phyloP scores from a whole-genome alignment of 2,797 vertebrate genomes.

The Micromesistius poutassou region DNA sequence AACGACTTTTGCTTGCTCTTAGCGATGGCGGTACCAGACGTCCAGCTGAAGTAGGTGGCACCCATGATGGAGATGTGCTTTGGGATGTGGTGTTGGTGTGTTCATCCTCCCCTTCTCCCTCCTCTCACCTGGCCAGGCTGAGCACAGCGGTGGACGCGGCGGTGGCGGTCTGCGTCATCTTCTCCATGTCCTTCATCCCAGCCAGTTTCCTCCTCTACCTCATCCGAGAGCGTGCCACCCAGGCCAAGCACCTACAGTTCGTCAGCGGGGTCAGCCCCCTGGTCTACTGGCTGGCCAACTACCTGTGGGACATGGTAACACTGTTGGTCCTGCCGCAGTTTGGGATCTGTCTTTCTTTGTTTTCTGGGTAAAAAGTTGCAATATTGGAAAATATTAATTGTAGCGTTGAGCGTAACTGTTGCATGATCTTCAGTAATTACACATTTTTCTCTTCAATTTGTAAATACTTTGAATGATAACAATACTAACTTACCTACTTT shows the following conservation, averaged over 20 bases:
- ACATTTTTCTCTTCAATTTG: no score
- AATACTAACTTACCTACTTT: not conserved
- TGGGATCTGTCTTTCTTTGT: not conserved
- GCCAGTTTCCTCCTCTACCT: constrained; percentile 92
- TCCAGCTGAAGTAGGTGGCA: no score
- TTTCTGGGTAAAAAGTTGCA: no score
- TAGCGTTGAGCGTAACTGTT: no score
- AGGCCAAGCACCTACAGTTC: constrained; percentile 93
- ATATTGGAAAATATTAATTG: not conserved
- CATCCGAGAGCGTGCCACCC: constrained; percentile 89
- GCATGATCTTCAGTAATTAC: no score
- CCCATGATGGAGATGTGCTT: not conserved
- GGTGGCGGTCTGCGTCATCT: constrained; percentile 91
- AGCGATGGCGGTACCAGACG: no score
- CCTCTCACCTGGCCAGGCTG: constrained; percentile 65
- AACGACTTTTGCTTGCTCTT: no score
- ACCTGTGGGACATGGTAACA: constrained; percentile 87
- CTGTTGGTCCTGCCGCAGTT: not conserved
- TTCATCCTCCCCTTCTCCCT: not conserved
- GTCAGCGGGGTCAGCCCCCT: constrained; percentile 88
- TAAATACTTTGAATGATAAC: not conserved
- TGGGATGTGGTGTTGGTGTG: not conserved
- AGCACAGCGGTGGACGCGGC: constrained; percentile 88
- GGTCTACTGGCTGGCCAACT: constrained; percentile 89
- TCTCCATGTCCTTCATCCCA: constrained; percentile 93